Evolutionary conservation across 2,113 vertebrate genomes (phyloP).

Genomic region (Gnathonemus longibarbis): DNA sequence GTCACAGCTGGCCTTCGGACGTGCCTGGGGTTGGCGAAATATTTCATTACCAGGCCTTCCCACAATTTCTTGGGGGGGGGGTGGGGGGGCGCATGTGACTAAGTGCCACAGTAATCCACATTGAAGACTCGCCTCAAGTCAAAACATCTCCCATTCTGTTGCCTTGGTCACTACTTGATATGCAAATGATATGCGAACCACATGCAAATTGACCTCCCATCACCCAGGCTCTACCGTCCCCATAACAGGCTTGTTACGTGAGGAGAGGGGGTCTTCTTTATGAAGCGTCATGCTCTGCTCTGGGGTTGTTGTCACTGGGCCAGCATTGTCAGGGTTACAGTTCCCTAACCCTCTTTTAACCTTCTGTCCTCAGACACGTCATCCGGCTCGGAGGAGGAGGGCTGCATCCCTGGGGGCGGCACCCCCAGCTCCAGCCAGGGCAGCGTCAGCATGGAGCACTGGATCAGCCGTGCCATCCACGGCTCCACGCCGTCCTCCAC

Average conservation of each 20-base stretch:
- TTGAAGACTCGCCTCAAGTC: background rate
- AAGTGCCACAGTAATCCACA: background rate
- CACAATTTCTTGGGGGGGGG: background rate
- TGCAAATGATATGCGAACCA: background rate
- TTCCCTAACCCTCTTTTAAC: constrained; percentile 41
- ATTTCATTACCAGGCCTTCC: background rate
- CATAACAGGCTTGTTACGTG: background rate
- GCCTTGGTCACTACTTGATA: background rate
- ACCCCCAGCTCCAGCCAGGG: constrained; percentile 87
- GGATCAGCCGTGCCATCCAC: constrained; percentile 94
- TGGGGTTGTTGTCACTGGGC: background rate
- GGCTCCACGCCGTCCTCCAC: constrained; percentile 89
- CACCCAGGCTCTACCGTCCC: background rate
- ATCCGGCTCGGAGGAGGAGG: constrained; percentile 96
- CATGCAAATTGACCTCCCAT: background rate
- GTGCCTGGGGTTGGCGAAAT: background rate
- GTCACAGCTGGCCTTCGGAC: background rate
- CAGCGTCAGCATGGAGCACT: constrained; percentile 92
- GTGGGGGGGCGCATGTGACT: background rate
- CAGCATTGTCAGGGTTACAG: background rate
- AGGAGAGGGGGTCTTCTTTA: background rate
- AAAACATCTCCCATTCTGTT: background rate
- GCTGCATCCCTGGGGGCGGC: constrained; percentile 78
- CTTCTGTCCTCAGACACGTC: constrained; percentile 82
- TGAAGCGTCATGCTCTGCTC: background rate